Evolutionary conservation across 2,113 vertebrate species (phyloP).

Genomic region (Lampris incognitus): DNA sequence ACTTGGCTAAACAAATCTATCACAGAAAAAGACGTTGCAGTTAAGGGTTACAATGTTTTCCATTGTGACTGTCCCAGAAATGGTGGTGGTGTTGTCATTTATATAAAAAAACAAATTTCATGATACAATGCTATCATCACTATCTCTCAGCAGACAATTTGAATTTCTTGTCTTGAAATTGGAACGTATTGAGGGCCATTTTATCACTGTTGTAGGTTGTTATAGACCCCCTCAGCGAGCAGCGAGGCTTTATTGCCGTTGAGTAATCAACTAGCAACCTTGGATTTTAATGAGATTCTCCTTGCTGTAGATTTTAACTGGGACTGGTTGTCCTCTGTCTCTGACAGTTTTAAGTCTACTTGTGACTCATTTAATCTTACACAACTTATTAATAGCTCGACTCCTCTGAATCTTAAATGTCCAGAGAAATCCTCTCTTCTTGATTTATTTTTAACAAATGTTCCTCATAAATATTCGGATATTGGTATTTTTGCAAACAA

Average conservation of each 20-base stretch:
- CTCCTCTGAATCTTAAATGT: not conserved
- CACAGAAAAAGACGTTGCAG: not conserved
- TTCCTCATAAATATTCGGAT: not conserved
- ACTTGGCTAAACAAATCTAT: not conserved
- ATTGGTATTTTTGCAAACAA: not conserved
- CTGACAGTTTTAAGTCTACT: too few relatives aligned
- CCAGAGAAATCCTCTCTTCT: not conserved
- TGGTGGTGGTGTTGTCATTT: not conserved
- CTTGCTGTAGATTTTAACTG: too few relatives aligned
- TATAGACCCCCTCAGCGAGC: not conserved
- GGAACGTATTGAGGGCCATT: not conserved
- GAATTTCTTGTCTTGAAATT: not conserved
- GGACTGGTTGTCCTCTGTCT: too few relatives aligned
- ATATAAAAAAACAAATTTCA: not conserved
- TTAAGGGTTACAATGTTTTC: not conserved
- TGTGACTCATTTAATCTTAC: not conserved
- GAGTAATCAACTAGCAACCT: too few relatives aligned
- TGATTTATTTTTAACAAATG: not conserved
- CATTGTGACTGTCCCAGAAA: not conserved
- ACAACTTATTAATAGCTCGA: not conserved
- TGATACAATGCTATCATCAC: not conserved
- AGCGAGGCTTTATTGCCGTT: not conserved
- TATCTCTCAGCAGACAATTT: not conserved
- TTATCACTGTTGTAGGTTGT: not conserved
- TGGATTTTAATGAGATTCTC: too few relatives aligned